phyloP scores from a whole-genome alignment of 2,888 invertebrate species.

The Ectemnius lituratus region DNA sequence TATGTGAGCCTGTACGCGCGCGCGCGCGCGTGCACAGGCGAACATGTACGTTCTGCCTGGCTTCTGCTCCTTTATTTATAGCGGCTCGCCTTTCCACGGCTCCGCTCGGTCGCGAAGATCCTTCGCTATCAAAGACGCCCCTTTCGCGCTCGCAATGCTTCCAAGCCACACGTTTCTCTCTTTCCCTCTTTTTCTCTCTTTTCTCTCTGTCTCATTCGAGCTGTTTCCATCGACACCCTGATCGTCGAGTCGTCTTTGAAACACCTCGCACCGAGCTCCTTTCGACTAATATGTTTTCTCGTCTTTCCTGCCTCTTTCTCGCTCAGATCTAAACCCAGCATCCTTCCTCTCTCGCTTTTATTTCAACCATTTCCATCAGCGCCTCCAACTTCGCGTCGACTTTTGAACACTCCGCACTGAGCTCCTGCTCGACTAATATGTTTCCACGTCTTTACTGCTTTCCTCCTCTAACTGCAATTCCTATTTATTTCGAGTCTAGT shows the following conservation, averaged over 20 bases:
- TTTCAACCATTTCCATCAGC: neutral
- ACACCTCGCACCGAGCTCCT: too few relatives aligned
- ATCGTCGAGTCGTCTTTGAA: too few relatives aligned
- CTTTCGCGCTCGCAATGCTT: too few relatives aligned
- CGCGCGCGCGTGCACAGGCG: constrained; percentile 11
- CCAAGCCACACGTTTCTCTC: neutral
- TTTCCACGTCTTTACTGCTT: too few relatives aligned
- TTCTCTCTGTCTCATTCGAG: neutral
- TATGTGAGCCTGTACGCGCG: neutral
- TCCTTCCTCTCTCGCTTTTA: neutral
- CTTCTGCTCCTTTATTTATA: constrained; percentile 33
- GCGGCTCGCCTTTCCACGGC: constrained; percentile 29
- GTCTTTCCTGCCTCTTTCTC: too few relatives aligned
- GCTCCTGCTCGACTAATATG: too few relatives aligned
- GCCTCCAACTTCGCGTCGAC: too few relatives aligned
- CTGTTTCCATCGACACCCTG: neutral
- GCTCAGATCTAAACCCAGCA: too few relatives aligned
- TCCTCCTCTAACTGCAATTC: too few relatives aligned
- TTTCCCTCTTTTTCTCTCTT: constrained; percentile 2
- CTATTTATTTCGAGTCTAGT: too few relatives aligned
- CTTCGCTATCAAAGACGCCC: constrained; percentile 3
- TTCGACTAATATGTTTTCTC: too few relatives aligned
- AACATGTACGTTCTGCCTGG: neutral
- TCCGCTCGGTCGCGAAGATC: neutral
- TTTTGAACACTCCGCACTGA: too few relatives aligned